Evolutionary conservation across 1,140 invertebrate species (phyloP).

Genomic region (Drosophila elegans): DNA sequence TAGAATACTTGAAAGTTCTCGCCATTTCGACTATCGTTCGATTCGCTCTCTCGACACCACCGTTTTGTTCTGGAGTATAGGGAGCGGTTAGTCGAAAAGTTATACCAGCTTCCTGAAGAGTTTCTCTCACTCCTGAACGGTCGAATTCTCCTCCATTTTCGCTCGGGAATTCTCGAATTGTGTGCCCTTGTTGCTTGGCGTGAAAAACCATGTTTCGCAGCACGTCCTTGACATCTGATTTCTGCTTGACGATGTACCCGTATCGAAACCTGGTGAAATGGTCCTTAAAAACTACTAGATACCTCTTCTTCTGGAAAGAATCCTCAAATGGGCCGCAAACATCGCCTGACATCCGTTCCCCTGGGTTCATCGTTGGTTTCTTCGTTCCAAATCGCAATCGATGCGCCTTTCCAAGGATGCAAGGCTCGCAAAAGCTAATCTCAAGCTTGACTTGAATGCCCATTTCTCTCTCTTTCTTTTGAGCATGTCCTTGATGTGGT

Average conservation of each 20-base stretch:
- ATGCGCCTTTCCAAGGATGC: no score
- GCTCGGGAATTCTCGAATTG: background rate
- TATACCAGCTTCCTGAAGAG: background rate
- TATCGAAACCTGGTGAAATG: background rate
- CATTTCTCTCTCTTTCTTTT: no score
- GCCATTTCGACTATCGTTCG: no score
- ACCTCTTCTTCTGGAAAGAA: conserved; percentile 1
- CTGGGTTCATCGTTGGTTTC: no score
- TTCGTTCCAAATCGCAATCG: no score
- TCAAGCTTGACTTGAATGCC: no score
- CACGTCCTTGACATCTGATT: conserved; percentile 1
- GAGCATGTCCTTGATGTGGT: no score
- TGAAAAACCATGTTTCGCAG: background rate
- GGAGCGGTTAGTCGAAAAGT: no score
- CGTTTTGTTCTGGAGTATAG: no score
- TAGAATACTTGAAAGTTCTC: background rate
- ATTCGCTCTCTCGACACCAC: no score
- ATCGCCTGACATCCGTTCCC: background rate
- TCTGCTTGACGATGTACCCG: conserved; percentile 1
- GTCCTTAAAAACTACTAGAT: conserved; percentile 1
- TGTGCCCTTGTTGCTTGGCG: background rate
- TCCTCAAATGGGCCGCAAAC: conserved; percentile 2
- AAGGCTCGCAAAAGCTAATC: no score
- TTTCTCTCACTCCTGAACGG: background rate
- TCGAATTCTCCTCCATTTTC: background rate